A percentile compares a stretch with the other conserved stretches of the same genome.
phyloP scores from a whole-genome alignment of 1,140 invertebrate genomes.

The Drosophila azteca region DNA sequence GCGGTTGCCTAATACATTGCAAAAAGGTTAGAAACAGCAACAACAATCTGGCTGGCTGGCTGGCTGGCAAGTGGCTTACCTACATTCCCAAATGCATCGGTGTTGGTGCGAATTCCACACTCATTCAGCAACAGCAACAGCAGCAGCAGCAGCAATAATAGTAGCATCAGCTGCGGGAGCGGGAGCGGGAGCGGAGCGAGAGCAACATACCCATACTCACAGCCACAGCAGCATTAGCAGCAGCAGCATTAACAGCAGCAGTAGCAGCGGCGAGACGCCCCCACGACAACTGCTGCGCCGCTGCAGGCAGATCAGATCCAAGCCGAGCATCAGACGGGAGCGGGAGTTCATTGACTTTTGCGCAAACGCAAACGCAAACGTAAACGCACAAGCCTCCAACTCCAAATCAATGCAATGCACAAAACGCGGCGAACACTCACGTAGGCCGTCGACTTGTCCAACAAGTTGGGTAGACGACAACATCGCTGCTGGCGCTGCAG shows the following conservation, averaged over 20 bases:
- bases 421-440: constrained; percentile 58
- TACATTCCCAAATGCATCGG: constrained; percentile 65
- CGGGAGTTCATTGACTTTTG: constrained; percentile 78
- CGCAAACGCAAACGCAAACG: constrained; percentile 68
- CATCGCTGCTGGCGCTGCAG: constrained; percentile 21
- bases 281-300: constrained; percentile 19
- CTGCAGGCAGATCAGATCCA: no score
- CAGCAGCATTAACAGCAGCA: constrained; percentile 28
- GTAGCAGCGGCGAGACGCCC: constrained; percentile 9
- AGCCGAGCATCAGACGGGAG: background rate
- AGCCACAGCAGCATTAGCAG: constrained; percentile 9
- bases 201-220: constrained; percentile 6
- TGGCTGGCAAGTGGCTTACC: constrained; percentile 63
- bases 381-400: constrained; percentile 80
- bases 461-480: constrained; percentile 74
- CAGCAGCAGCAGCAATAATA: constrained; percentile 28
- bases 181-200: background rate
- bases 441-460: constrained; percentile 81
- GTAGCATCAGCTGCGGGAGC: constrained; percentile 15
- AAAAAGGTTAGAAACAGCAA: constrained; percentile 75
- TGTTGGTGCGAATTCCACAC: constrained; percentile 67
- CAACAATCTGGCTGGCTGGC: constrained; percentile 46
- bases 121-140: constrained; percentile 30
- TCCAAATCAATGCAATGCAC: constrained; percentile 76
- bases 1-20: constrained; percentile 75